Percentiles rank a stretch among this genome's conserved stretches.
phyloP scores from a whole-genome alignment of 1,140 invertebrate species.

The Drosophila mojavensis region DNA sequence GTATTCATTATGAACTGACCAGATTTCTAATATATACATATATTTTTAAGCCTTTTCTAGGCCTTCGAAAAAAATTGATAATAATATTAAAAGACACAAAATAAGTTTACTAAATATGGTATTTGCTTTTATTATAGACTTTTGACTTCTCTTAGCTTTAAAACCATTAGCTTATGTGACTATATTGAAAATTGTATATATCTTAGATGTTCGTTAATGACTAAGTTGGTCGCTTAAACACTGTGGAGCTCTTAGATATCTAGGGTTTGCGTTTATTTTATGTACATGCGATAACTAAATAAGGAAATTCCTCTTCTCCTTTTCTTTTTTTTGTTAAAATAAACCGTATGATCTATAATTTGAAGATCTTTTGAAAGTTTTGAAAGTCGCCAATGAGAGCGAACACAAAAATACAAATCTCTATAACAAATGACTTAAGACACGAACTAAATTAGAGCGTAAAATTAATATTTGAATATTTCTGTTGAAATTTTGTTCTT shows the following conservation, averaged over 20 bases:
- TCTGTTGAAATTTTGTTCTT: conserved; percentile 24
- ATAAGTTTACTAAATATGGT: conserved; percentile 14
- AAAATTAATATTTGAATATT: conserved; percentile 36
- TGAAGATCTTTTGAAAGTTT: conserved; percentile 83
- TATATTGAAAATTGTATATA: conserved; percentile 57
- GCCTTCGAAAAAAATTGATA: not conserved
- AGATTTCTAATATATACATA: not conserved
- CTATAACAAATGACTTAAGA: conserved; percentile 83
- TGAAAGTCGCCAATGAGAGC: conserved; percentile 67
- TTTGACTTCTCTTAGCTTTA: conserved; percentile 65
- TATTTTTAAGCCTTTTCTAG: not conserved
- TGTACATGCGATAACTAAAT: conserved; percentile 73
- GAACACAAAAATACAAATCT: conserved; percentile 72
- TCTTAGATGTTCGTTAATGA: conserved; percentile 59
- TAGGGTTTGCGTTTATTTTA: conserved; percentile 53
- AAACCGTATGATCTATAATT: conserved; percentile 64
- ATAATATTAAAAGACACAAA: not conserved
- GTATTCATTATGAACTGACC: not conserved
- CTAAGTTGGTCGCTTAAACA: conserved; percentile 58
- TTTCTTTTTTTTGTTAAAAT: conserved; percentile 26
- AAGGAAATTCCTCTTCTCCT: not conserved
- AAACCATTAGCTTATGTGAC: conserved; percentile 69
- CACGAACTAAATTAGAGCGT: conserved; percentile 57
- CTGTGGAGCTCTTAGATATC: conserved; percentile 9
- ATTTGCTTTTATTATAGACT: conserved; percentile 38